Base-by-base conservation (phyloP, 2,797 vertebrate genomes). In the Ataeniobius toweri region DNA sequence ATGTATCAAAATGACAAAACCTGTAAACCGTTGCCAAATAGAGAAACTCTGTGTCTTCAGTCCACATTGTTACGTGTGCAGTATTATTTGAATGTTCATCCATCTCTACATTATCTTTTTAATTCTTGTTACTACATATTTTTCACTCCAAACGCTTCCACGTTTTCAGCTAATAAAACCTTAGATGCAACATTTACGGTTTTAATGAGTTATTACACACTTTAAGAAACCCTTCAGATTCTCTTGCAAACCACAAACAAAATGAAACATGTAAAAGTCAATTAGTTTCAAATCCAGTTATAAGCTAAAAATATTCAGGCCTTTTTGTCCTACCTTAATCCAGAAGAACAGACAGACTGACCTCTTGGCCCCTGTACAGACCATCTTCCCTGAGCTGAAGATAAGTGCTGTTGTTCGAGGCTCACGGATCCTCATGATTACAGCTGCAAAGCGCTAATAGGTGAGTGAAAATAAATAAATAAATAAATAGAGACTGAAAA, bases 321-420 rank as follows among this genome's bases (percentile, higher is more conserved):
- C 53, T 22, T 22, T 18, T 6, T n/a, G 22, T 39, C 63, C 69
- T 10, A 55, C 59, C 59, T 78, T 78, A 18, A 46, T 28, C 39
- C 26, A 13, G 16, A 31, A 28, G 7, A 28, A 26, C 20, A 70
- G 70, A 24, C 22, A 2, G 8, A 80, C 88, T 70, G 88, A 99
- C 97, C 98, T 98, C 94, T 98, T 99, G 83, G 98, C 98, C 80
- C 98, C 98, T 0, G 98, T 99, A 87, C 98, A 99, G 90, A 99
- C 98, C 96, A 99, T 98, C 94, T 99, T 99, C 81, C 98, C 98
- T 9, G 98, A 99, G 88, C 98, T 98, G 94, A 99, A 99, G 91
- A 99, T 98, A 65, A 99, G 96, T 0, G 98, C 97, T 0, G 98
- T 99, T 71, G 98, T 99, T 83, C 98, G 93, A 5, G 98, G 98